Evolutionary conservation across 2,888 invertebrate genomes (phyloP).

Genomic region (Frankliniella fusca): DNA sequence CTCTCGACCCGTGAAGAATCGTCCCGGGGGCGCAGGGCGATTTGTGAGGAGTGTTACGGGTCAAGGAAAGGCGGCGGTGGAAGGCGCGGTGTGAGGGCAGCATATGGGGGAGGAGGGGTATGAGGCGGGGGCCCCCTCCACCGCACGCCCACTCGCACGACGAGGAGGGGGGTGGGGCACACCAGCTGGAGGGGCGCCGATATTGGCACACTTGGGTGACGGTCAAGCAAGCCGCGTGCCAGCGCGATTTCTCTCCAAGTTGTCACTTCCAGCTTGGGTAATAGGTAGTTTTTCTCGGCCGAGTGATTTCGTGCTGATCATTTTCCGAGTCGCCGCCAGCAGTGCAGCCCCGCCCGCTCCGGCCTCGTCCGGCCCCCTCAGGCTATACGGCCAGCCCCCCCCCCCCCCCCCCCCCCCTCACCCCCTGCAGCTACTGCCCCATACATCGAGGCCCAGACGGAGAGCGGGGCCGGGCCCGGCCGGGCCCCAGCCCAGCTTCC

Average conservation of each 20-base stretch:
- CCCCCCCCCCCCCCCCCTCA: background rate
- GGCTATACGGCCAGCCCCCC: background rate
- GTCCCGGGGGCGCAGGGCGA: background rate
- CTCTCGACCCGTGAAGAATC: background rate
- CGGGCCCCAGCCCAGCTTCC: too few relatives aligned
- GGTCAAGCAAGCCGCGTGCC: conserved; percentile 10
- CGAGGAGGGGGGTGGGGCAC: background rate
- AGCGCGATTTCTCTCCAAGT: conserved; percentile 7
- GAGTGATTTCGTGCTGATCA: conserved; percentile 19
- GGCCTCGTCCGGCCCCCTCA: background rate
- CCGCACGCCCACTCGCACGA: background rate
- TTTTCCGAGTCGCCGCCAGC: conserved; percentile 23
- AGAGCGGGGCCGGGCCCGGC: too few relatives aligned
- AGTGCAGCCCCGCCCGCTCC: background rate
- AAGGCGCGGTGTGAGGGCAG: background rate
- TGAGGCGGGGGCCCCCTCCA: background rate
- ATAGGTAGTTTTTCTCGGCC: conserved; percentile 22
- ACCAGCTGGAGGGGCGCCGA: background rate
- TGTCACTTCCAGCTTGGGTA: conserved; percentile 7
- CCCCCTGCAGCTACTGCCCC: too few relatives aligned
- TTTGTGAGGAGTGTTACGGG: conserved; percentile 16
- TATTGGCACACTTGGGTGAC: conserved; percentile 1
- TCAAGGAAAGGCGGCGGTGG: background rate
- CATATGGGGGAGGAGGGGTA: background rate
- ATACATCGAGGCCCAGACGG: too few relatives aligned